A percentile compares a stretch with the other conserved stretches of the same genome.
Evolutionary conservation across 2,797 vertebrate species (phyloP).

Genomic region (Scomberomorus guttatus): DNA sequence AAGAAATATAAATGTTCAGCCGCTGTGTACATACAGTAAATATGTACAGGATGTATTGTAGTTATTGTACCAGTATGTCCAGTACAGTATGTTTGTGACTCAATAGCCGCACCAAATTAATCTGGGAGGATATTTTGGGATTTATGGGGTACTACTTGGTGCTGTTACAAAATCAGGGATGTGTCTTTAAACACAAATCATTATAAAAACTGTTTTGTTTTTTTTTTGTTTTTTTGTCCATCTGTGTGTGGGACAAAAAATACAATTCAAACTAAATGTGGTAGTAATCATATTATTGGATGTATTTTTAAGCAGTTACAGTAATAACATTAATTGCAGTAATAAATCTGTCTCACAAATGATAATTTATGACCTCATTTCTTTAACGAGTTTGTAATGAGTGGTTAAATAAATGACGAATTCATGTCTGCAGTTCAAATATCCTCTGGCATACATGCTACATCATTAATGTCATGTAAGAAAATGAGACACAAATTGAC

Average conservation of each 20-base stretch:
- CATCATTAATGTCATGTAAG: neutral
- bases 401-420: neutral
- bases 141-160: neutral
- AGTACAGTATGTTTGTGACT: neutral
- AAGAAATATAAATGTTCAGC: neutral
- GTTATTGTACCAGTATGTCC: neutral
- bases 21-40: neutral
- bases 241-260: neutral
- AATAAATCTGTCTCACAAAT: neutral
- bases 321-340: neutral
- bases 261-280: neutral
- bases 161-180: neutral
- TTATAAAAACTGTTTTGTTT: neutral
- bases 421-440: neutral
- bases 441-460: too few species aligned
- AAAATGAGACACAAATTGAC: neutral
- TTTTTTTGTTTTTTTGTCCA: neutral
- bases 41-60: neutral
- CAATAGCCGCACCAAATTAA: neutral
- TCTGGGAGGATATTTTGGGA: neutral
- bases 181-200: neutral
- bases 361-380: neutral
- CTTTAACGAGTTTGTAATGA: neutral
- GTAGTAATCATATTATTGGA: neutral
- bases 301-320: neutral